Percentiles rank a stretch among this genome's conserved stretches.
Evolutionary conservation across 2,797 vertebrate genomes (phyloP).

Genomic region (Cuculus canorus): DNA sequence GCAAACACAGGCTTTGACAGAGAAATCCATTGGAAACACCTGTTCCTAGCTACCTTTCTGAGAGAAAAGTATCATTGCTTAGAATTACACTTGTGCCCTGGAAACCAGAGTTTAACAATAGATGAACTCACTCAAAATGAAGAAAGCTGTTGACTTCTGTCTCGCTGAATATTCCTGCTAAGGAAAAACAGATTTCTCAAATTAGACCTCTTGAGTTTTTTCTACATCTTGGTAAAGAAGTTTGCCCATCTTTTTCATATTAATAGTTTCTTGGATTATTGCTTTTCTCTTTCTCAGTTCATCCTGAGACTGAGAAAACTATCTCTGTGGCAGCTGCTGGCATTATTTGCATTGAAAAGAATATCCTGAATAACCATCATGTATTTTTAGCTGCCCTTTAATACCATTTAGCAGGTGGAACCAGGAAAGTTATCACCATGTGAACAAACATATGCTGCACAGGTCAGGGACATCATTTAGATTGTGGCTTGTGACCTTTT

Average conservation of each 20-base stretch:
- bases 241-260: not conserved
- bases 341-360: constrained; percentile 9
- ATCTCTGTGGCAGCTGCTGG: not conserved
- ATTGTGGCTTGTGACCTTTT: not conserved
- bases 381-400: not conserved
- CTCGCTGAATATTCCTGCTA: not conserved
- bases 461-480: not conserved
- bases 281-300: not conserved
- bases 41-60: not conserved
- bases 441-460: not conserved
- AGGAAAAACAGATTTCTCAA: not conserved
- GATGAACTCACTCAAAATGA: not conserved
- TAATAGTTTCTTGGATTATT: not conserved
- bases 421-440: not conserved
- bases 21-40: not conserved
- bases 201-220: not conserved
- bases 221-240: not conserved
- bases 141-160: constrained; percentile 2
- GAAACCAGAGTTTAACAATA: not conserved
- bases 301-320: not conserved
- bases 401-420: not conserved
- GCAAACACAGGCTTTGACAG: not conserved
- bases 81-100: not conserved
- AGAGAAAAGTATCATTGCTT: not conserved
- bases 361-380: not conserved